Conservation (phyloP, 1,140 invertebrate genomes). For the Rhopalosiphum padi region DNA sequence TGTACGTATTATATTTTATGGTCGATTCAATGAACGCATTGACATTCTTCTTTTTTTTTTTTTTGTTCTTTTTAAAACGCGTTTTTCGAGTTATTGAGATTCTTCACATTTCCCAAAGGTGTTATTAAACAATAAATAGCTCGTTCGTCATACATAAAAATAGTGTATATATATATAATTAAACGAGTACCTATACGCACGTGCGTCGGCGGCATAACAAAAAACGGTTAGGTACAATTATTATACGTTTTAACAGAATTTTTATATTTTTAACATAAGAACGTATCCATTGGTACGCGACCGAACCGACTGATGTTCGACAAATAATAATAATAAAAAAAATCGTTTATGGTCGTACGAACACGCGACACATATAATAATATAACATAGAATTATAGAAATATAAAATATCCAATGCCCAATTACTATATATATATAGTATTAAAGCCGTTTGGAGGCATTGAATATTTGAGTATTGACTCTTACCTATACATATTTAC, state of each 20-base stretch:
- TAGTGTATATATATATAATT: constrained; percentile 9
- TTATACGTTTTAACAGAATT: constrained; percentile 9
- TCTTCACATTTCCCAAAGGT: not conserved
- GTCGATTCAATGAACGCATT: constrained; percentile 3
- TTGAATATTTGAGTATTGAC: not conserved
- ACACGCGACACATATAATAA: not conserved
- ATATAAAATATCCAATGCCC: not conserved
- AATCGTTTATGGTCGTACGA: not conserved
- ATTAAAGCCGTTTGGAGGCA: not conserved
- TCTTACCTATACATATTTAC: not conserved
- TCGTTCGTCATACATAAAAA: constrained; percentile 16
- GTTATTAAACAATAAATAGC: constrained; percentile 27
- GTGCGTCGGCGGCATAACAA: not conserved
- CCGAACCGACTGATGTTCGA: not conserved
- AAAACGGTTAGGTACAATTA: not conserved
- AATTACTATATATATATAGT: not conserved
- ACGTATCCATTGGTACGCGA: not conserved
- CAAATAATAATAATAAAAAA: not conserved
- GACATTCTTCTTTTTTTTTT: not conserved
- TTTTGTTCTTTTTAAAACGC: not conserved
- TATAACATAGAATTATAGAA: not conserved
- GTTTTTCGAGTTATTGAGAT: not conserved
- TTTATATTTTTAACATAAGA: constrained; percentile 13
- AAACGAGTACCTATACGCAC: not conserved
- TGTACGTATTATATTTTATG: constrained; percentile 19